Conservation (phyloP, 1,140 invertebrate genomes). For the Megalopta genalis region DNA sequence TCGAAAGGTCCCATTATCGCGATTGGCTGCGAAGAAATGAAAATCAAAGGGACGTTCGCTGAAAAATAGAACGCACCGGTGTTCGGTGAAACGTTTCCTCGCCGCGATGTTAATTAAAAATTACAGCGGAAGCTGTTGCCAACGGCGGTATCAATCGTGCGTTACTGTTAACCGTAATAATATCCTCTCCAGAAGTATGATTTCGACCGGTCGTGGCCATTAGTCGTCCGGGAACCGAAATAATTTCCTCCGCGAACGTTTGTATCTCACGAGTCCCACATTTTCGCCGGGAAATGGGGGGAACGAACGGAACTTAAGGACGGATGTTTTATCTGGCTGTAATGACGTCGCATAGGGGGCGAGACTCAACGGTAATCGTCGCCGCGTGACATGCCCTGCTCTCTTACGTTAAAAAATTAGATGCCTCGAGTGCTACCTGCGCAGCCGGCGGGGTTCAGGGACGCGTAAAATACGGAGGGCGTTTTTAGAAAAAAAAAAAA, state of each 20-base stretch:
- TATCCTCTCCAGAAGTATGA: not conserved
- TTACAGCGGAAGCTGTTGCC: too few species aligned
- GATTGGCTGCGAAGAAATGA: too few species aligned
- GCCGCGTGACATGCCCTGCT: not conserved
- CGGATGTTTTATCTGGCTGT: constrained; percentile 1
- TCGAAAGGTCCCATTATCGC: too few species aligned
- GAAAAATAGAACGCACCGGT: too few species aligned
- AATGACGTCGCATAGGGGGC: not conserved
- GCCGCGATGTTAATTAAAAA: too few species aligned
- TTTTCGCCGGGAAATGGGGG: not conserved
- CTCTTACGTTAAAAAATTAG: constrained; percentile 10
- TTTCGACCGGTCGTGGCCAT: not conserved
- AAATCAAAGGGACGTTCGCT: too few species aligned
- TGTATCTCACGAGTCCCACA: not conserved
- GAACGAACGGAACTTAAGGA: not conserved
- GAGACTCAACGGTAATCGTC: not conserved
- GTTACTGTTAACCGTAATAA: not conserved
- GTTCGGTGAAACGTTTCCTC: too few species aligned
- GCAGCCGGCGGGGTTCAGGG: not conserved
- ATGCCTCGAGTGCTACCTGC: not conserved
- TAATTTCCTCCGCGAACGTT: not conserved
- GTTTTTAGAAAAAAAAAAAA: not conserved
- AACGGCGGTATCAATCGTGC: not conserved
- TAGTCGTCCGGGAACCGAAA: not conserved
- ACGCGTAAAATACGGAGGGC: not conserved